Base-by-base conservation (phyloP, 2,888 invertebrate genomes). In the Harpagoxenus sublaevis region DNA sequence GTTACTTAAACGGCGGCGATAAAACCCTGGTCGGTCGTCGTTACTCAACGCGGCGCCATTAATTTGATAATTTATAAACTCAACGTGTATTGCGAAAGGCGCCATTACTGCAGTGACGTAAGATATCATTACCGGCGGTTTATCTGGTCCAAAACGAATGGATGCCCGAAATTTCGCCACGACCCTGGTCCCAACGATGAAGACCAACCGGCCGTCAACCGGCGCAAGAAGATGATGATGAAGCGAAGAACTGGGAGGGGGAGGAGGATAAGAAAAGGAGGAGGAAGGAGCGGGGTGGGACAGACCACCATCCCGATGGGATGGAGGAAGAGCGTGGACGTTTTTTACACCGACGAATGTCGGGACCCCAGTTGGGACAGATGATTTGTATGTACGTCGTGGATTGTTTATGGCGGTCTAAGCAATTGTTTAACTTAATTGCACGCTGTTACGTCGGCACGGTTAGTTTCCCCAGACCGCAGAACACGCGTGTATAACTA, bases 381-480 rank as follows among this genome's bases (percentile, higher is more conserved):
- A 90, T 93, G 92, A 93, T 93, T 92, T 92, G 92, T 91, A 92
- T 85, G 91, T 89, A 88, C 88, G 90, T 91, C 90, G 86, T 84
- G 86, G 88, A 88, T 91, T 93, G 92, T 94, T 94, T 93, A 93
- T 90, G 90, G 88, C 88, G 92, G 92, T 85, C 91, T 89, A 88
- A 91, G 92, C 94, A 94, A 94, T 94, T 94, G 94, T 94, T 94
- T 93, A 93, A 94, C 93, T 94, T 94, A 94, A 94, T 94, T 94
- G 94, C 93, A 94, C 90, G 91, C 91, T 92, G 93, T 92, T 92
- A 90, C 90, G 91, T 88, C 88, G 92, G 93, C 92, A 92, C 92
- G 91, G 92, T 92, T 92, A 92, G 92, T 91, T 92, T 92, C 91
- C 89, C 91, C 89, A 86, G 90, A 91, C 89, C 89, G 90, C 89